phyloP scores from a whole-genome alignment of 2,888 invertebrate genomes.

The Lathronympha strigana region DNA sequence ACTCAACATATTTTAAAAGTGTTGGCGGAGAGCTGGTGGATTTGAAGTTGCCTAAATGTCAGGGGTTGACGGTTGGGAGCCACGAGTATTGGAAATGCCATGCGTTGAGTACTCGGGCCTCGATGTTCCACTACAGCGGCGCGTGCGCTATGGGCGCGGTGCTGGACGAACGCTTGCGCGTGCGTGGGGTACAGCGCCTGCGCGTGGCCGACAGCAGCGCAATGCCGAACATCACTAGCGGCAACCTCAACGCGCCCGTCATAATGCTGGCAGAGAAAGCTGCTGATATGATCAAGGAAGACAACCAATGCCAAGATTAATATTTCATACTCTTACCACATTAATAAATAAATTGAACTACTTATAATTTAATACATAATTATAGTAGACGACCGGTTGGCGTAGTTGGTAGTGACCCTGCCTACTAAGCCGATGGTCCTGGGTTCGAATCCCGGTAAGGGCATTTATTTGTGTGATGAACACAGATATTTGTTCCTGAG shows the following conservation, averaged over 20 bases:
- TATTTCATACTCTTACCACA: neutral
- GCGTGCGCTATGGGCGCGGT: constrained; percentile 91
- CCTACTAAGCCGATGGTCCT: no score
- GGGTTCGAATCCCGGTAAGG: no score
- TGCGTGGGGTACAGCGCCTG: constrained; percentile 48
- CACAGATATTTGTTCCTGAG: no score
- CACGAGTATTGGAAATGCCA: constrained; percentile 88
- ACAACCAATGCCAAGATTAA: constrained; percentile 21
- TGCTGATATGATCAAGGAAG: constrained; percentile 45
- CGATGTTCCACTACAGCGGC: constrained; percentile 88
- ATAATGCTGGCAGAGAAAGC: constrained; percentile 51
- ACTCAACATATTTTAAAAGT: constrained; percentile 66
- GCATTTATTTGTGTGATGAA: no score
- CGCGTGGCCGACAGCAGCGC: constrained; percentile 57
- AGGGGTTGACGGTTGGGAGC: constrained; percentile 54
- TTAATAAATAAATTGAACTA: neutral
- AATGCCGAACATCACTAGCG: constrained; percentile 81
- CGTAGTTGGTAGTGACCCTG: no score
- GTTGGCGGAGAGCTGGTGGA: constrained; percentile 56
- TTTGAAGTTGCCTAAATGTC: constrained; percentile 49
- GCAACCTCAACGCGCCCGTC: constrained; percentile 82
- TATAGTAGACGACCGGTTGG: no score
- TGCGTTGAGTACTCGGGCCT: constrained; percentile 85
- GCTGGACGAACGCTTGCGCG: constrained; percentile 83
- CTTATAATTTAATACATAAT: no score